phyloP scores from a whole-genome alignment of 1,140 invertebrate species.

The Proales similis region DNA sequence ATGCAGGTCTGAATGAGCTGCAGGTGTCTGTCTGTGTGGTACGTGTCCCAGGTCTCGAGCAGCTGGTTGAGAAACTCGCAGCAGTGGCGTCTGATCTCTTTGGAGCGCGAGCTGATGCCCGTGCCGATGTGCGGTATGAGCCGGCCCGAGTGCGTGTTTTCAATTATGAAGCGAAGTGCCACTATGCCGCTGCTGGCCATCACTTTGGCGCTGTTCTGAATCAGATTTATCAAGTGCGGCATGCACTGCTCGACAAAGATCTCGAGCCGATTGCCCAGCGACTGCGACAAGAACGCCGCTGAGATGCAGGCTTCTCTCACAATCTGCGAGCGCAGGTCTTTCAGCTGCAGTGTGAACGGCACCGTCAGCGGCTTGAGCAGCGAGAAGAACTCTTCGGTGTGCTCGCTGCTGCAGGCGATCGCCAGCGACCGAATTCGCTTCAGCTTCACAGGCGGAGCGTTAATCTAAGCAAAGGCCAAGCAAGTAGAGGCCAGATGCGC shows the following conservation, averaged over 20 bases:
- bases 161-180: conserved; percentile 78
- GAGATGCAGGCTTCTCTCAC: conserved; percentile 89
- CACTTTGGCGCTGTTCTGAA: conserved; percentile 91
- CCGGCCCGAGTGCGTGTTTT: conserved; percentile 47
- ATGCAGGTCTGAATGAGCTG: conserved; percentile 71
- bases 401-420: conserved; percentile 64
- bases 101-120: conserved; percentile 66
- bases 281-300: conserved; percentile 75
- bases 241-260: conserved; percentile 73
- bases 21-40: conserved; percentile 72
- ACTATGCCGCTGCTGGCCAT: conserved; percentile 81
- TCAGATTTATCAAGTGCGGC: conserved; percentile 74
- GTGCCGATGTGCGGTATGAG: conserved; percentile 2
- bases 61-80: conserved; percentile 78
- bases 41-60: conserved; percentile 73
- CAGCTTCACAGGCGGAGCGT: conserved; percentile 57
- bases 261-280: conserved; percentile 72
- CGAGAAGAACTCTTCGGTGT: conserved; percentile 72
- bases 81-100: conserved; percentile 68
- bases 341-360: conserved; percentile 71
- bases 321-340: conserved; percentile 81
- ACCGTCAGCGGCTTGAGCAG: conserved; percentile 71
- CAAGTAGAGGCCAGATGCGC: conserved; percentile 44
- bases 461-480: neutral
- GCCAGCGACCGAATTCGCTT: conserved; percentile 75